Evolutionary conservation across 2,888 invertebrate genomes (phyloP), one percentile per base, ranked within the genome.

Genomic region (Apamea sordens): DNA sequence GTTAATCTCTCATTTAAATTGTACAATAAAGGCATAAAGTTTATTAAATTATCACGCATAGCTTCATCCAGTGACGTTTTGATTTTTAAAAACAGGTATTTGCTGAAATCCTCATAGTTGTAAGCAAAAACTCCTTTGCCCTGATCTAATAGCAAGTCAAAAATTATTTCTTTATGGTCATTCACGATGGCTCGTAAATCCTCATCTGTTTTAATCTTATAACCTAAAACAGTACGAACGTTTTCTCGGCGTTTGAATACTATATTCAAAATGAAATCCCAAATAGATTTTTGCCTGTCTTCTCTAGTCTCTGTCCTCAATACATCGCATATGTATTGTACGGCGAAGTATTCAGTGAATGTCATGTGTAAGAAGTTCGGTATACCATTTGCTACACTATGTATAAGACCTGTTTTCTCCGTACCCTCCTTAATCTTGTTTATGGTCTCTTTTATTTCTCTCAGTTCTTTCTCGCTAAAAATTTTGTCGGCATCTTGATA

Each of bases 271-370:
- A 84, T 71, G 21, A 73, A 73, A 56, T 76, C 41, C 69, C 83
- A 79, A 1, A 76, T n/a, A 15, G 21, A 36, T 50, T 47, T 70
- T 65, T 18, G 28, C 3, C 41, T 76, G 4, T 73, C 70, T 0
- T n/a, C 41, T 8, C 21, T 65, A 0, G n/a, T 75, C 13, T 56
- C 79, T 4, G 61, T 32, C 56, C 44, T 70, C 10, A 83, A 2
- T 47, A 67, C 18, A 24, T 68, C 11, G 15, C 73, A 84, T 15
- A 83, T 28, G 36, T 79, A 53, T 65, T 76, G 59, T 4, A 83
- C 84, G 1, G 84, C 87, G 5, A 87, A 87, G 24, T 87, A 87
- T 73, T 87, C 87, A 0, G 87, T 76, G 10, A 87, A 82, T 7
- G 75, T 85, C 71, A 68, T 79, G 32, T 87, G 87, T 47, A 87